Base-by-base conservation (phyloP, 2,888 invertebrate species). In the Thymelicus lineola region DNA sequence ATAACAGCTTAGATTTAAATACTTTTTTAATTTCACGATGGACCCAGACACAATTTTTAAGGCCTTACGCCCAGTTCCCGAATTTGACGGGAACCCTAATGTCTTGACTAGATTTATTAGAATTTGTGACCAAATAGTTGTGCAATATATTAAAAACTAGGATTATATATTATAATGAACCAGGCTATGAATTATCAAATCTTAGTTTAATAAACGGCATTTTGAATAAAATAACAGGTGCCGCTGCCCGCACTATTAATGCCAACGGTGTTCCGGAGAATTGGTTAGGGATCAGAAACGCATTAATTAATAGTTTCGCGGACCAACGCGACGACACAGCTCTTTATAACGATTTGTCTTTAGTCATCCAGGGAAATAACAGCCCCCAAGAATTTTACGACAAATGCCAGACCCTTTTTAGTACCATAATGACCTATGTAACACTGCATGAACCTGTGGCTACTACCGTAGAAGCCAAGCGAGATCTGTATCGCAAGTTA, bases 41-140 rank as follows among this genome's bases (percentile, higher is more conserved):
- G 68, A 68, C 7, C 68, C 61, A 14, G 67, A 70, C 7, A 57
- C 58, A 0, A 67, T 71, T 38, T 71, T 66, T 20, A n/a, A 12
- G 57, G 68, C 73, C 12, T 57, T 72, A 7, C 63, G 71, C 38
- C 14, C 68, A 28, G 71, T 78, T 1, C 96, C 94, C 95, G 90
- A 87, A 95, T 96, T 78, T 95, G 91, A 46, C 96, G 83, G 73
- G 6, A 76, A 77, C 53, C 70, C 73, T 1, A 73, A 76, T 35
- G 66, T 76, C 0, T 15, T 77, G 0, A 75, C 73, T 0, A 53
- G 77, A 10, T 79, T 81, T 17, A 75, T 80, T 7, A 64, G 67
- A 0, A 42, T 81, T 5, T 79, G 78, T 60, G 79, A 81, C 28
- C 73, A 76, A 38, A 35, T 72, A 57, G 72, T 70, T 4, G 12